Base-by-base conservation (phyloP, 2,888 invertebrate genomes). In the Synergus japonicus region DNA sequence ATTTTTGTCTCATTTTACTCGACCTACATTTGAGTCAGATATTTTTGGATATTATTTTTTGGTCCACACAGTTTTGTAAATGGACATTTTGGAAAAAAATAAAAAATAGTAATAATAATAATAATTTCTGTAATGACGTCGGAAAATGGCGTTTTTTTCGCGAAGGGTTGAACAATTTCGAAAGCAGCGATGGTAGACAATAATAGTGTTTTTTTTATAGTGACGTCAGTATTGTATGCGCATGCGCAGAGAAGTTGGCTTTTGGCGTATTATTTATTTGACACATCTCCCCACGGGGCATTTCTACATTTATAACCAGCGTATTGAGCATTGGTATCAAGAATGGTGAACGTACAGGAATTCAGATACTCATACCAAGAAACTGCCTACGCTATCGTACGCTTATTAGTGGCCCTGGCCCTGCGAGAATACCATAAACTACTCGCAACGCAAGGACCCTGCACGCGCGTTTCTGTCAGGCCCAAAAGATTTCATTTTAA, bases 191-290 rank as follows among this genome's bases (percentile, higher is more conserved):
- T 44, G 43, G 64, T 44, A 37, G 44, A 37, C 87, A 86, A 87
- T 88, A 83, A 87, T 84, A 85, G 85, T 88, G 82, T 83, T 87
- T 87, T 86, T 78, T 82, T 84, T 80, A 81, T 60, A 81, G 79
- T 86, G 85, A 87, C 85, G 86, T 87, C 87, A 87, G 10, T 22
- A 60, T 60, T 22, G 22, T 22, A 22, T 78, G 54, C 63, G 73
- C 76, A 73, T n/a, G 82, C 80, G 79, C 81, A 77, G 82, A 79
- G 76, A 22, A 77, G 58, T 77, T 73, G 73, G 83, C 82, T 86
- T 86, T 87, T 84, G 82, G 84, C 63, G 79, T 81, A 85, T 88
- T 87, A 87, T 88, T 87, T 87, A 87, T 87, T 85, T 85, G 87
- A 86, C 85, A 84, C 81, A 84, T 83, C 79, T 80, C 81, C 84